Evolutionary conservation across 2,797 vertebrate genomes (phyloP).

Genomic region (Brachyrhaphis roseni): DNA sequence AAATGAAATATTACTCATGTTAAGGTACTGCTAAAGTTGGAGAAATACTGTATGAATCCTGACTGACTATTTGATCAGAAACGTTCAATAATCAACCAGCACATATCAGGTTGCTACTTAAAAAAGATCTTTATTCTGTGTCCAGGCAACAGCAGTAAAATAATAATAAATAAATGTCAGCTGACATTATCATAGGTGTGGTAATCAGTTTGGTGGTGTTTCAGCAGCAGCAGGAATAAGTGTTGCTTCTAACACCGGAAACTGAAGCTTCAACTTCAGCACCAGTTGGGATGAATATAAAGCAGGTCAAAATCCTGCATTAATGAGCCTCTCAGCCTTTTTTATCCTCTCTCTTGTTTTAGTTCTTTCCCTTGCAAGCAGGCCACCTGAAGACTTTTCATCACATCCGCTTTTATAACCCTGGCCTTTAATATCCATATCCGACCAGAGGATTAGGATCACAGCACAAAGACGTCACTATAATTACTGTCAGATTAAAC

Average conservation of each 20-base stretch:
- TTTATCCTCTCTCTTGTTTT: not conserved
- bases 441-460: constrained; percentile 6
- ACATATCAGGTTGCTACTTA: not conserved
- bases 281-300: not conserved
- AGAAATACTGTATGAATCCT: not conserved
- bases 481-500: constrained; percentile 14
- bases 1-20: too few relatives aligned
- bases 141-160: not conserved
- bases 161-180: not conserved
- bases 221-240: not conserved
- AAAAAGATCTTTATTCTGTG: not conserved
- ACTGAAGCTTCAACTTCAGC: not conserved
- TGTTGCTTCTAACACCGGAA: not conserved
- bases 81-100: not conserved
- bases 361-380: constrained; percentile 2
- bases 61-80: not conserved
- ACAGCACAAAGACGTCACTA: constrained; percentile 8
- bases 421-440: not conserved
- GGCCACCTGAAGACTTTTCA: not conserved
- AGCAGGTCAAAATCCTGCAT: not conserved
- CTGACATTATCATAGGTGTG: not conserved
- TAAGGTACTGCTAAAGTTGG: not conserved
- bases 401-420: not conserved
- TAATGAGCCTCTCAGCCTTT: not conserved
- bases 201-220: not conserved